These are phyloP conservation scores for Cephus nigrinus DNA, from an alignment of 2,888 invertebrate species.

Conservation along the genomic window DNA sequence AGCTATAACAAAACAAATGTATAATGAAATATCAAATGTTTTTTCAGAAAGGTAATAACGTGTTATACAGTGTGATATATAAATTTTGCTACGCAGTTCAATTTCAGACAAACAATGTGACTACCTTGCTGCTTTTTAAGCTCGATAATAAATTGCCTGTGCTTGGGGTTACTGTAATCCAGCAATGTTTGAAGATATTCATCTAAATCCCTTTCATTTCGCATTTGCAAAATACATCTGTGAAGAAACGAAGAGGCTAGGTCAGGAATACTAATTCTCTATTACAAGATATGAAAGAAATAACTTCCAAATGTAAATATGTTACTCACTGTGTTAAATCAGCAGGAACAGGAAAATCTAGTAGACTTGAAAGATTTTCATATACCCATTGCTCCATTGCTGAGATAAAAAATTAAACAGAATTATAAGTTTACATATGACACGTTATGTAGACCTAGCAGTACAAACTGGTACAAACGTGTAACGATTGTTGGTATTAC, in stretches of 20 bases:
- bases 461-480: background rate
- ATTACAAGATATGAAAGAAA: background rate
- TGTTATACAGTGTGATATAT: background rate
- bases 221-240: slow-evolving; percentile 80
- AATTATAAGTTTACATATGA: background rate
- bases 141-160: slow-evolving; percentile 75
- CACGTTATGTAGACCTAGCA: background rate
- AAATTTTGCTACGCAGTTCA: background rate
- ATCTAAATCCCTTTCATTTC: slow-evolving; percentile 78
- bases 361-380: slow-evolving; percentile 73
- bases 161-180: slow-evolving; percentile 75
- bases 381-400: slow-evolving; percentile 76
- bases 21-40: background rate
- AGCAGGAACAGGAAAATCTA: slow-evolving; percentile 77
- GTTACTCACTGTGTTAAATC: slow-evolving; percentile 75
- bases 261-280: slow-evolving; percentile 3
- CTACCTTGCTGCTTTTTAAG: slow-evolving; percentile 58
- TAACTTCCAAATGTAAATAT: background rate
- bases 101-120: background rate
- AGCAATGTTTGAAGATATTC: slow-evolving; percentile 83
- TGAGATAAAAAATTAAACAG: background rate
- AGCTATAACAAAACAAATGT: slow-evolving; percentile 27
- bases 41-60: background rate
- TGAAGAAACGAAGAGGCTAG: slow-evolving; percentile 39
- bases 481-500: background rate